Evolutionary conservation across 2,797 vertebrate species (phyloP), one percentile per base, ranked within the genome.

Genomic region (Silurus aristotelis): DNA sequence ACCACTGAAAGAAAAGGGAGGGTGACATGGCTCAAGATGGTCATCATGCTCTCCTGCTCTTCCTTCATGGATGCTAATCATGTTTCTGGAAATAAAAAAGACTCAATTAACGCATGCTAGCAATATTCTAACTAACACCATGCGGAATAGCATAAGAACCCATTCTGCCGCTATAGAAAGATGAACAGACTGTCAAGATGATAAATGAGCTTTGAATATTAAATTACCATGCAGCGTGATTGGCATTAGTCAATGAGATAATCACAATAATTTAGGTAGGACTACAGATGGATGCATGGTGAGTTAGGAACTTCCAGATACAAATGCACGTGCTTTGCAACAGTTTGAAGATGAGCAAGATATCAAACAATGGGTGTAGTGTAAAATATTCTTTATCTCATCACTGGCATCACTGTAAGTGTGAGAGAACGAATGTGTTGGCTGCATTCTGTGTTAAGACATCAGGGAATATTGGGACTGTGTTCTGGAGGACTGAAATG

Each of bases 161-260:
- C 63, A 72, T 83, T 84, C 70, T 25, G 27, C 61, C 46, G 66
- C 38, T 75, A 56, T 46, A 71, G 55, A 80, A n/a, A 70, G 66
- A 83, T 60, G 38, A 77, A 31, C 75, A 60, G 55, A 19, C 52
- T 87, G 77, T 83, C 77, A 84, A 68, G 70, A 46, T 82, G 80
- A 85, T 84, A 70, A 73, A 89, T 84, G 60, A 61, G 72, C 58
- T 86, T 68, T 61, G 66, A 64, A 84, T 55, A 58, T 56, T 80
- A 84, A 82, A 83, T 79, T 79, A 83, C 84, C 82, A 72, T 86
- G 58, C 72, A 70, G 83, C 66, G 70, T 85, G 83, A 85, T 80
- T 87, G 84, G 43, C 76, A 58, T 75, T 56, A 73, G 71, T 19
- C 67, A 83, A 85, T 75, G 67, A 60, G 56, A 27, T 73, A 61